These are phyloP conservation scores for Troides oblongomaculatus DNA, from an alignment of 2,888 invertebrate species.

Conservation along the genomic window DNA sequence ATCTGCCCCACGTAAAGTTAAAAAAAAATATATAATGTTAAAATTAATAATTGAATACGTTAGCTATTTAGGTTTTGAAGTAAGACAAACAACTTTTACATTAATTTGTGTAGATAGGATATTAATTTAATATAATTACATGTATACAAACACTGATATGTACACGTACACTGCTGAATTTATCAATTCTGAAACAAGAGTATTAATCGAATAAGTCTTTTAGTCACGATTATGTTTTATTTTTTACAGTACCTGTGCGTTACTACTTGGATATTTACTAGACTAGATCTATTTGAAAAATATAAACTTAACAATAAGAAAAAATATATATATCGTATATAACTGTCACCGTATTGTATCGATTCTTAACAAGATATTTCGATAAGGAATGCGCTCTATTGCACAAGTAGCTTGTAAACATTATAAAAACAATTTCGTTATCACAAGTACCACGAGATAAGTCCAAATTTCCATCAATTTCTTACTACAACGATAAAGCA, in stretches of 20 bases:
- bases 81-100: too few species aligned
- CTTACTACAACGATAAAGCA: slow-evolving; percentile 24
- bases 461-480: slow-evolving; percentile 1
- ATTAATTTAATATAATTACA: too few species aligned
- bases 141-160: too few species aligned
- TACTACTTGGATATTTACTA: background rate
- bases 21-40: too few species aligned
- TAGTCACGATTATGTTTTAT: background rate
- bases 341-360: background rate
- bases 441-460: slow-evolving; percentile 9
- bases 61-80: too few species aligned
- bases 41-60: too few species aligned
- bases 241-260: background rate
- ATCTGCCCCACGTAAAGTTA: too few species aligned
- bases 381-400: slow-evolving; percentile 7
- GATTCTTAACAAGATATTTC: background rate
- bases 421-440: slow-evolving; percentile 19
- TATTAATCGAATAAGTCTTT: too few species aligned
- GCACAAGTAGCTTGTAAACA: slow-evolving; percentile 14
- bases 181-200: too few species aligned
- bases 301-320: background rate
- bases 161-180: too few species aligned
- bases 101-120: too few species aligned
- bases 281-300: background rate
- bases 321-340: background rate